These are phyloP conservation scores for Polymixis lichenea DNA, from an alignment of 2,888 invertebrate species.

Conservation along the genomic window DNA sequence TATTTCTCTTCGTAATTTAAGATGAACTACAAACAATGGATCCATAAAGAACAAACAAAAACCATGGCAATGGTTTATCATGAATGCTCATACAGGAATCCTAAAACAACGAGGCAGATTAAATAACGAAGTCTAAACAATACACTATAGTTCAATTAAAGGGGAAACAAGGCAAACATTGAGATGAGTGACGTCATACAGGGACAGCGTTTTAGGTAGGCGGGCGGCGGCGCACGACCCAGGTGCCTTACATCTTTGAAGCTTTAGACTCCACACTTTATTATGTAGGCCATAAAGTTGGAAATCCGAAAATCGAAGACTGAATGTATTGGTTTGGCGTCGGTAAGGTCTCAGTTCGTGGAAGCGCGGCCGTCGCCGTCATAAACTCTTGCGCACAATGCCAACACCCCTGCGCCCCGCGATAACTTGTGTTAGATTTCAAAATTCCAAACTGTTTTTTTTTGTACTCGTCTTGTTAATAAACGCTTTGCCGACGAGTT, in stretches of 20 bases:
- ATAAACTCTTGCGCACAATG: slow-evolving; percentile 84
- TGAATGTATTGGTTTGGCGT: slow-evolving; percentile 59
- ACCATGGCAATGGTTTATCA: slow-evolving; percentile 42
- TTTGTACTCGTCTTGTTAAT: slow-evolving; percentile 56
- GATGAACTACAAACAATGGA: slow-evolving; percentile 37
- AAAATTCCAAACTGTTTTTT: slow-evolving; percentile 72
- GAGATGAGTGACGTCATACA: slow-evolving; percentile 82
- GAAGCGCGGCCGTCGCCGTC: slow-evolving; percentile 75
- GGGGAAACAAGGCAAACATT: slow-evolving; percentile 73
- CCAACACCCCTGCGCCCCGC: slow-evolving; percentile 68
- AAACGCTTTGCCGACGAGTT: slow-evolving; percentile 69
- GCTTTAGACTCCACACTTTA: slow-evolving; percentile 38
- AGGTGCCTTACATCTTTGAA: slow-evolving; percentile 32
- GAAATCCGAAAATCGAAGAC: slow-evolving; percentile 26
- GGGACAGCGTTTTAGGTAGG: slow-evolving; percentile 79
- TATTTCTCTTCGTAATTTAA: slow-evolving; percentile 35
- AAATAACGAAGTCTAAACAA: slow-evolving; percentile 75
- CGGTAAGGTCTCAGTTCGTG: slow-evolving; percentile 75
- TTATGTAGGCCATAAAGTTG: slow-evolving; percentile 39
- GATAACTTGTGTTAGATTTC: slow-evolving; percentile 73
- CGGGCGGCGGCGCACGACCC: slow-evolving; percentile 52
- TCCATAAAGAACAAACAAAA: slow-evolving; percentile 47
- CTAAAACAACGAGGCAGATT: slow-evolving; percentile 66
- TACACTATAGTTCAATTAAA: slow-evolving; percentile 78
- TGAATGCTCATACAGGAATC: slow-evolving; percentile 49